Evolutionary conservation across 2,888 invertebrate genomes (phyloP).

Genomic region (Orthosia cruda): DNA sequence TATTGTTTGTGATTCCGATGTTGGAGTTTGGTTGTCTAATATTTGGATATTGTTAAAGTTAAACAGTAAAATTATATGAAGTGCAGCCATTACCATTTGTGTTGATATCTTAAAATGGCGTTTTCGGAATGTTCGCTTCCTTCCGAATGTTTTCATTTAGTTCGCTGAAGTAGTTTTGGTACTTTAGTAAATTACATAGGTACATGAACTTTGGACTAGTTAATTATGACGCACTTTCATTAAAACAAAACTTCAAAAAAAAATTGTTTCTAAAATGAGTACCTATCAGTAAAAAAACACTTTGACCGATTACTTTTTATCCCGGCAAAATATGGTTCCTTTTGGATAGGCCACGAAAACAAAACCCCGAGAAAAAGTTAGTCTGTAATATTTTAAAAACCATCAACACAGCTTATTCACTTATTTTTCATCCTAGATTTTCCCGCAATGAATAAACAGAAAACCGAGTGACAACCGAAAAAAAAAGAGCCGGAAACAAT

Average conservation of each 20-base stretch:
- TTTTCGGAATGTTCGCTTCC: conserved; percentile 28
- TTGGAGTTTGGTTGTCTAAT: conserved; percentile 39
- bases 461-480: too few species aligned
- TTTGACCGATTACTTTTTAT: too few species aligned
- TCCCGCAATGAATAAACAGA: background rate
- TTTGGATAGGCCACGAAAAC: too few species aligned
- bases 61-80: conserved; percentile 54
- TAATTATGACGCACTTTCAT: background rate
- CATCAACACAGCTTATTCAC: background rate
- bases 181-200: background rate
- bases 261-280: too few species aligned
- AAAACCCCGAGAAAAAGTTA: background rate
- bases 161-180: conserved; percentile 17
- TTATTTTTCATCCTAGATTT: background rate
- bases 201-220: background rate
- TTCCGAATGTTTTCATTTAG: conserved; percentile 39
- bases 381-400: background rate
- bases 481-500: background rate
- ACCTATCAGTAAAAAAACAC: too few species aligned
- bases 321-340: too few species aligned
- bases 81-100: conserved; percentile 45
- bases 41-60: conserved; percentile 60
- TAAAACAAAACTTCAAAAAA: too few species aligned
- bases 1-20: conserved; percentile 44
- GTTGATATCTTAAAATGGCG: conserved; percentile 41